phyloP scores from a whole-genome alignment of 64 coral and sea anemone genomes.

The Actinia equina region DNA sequence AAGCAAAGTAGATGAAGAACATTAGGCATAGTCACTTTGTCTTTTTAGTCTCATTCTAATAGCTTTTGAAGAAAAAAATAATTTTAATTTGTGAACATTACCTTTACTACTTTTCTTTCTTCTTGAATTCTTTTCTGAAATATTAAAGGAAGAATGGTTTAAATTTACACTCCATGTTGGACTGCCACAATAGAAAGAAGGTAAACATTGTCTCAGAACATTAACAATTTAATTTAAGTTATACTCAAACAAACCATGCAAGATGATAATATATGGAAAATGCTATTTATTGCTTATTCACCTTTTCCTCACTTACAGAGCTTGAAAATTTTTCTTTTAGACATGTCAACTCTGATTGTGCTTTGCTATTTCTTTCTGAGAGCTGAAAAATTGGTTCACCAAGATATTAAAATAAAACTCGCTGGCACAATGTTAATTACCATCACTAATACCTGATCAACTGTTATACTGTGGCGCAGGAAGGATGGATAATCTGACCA shows the following conservation, averaged over 20 bases:
- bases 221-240: no score
- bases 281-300: background rate
- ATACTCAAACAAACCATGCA: no score
- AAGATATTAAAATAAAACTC: background rate
- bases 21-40: background rate
- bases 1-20: background rate
- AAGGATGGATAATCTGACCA: no score
- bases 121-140: conserved; percentile 39
- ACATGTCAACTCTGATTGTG: background rate
- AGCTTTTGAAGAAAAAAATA: no score
- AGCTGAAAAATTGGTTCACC: conserved; percentile 2
- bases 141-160: background rate
- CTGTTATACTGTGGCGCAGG: no score
- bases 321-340: conserved; percentile 22
- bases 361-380: conserved; percentile 20
- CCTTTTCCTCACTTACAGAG: conserved; percentile 34
- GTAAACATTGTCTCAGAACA: no score
- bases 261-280: no score
- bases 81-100: background rate
- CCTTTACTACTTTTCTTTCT: conserved; percentile 35
- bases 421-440: no score
- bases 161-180: no score
- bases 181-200: no score
- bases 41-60: no score
- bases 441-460: no score